Conservation (phyloP, 2,888 invertebrate species). For the Sisyra terminalis region DNA sequence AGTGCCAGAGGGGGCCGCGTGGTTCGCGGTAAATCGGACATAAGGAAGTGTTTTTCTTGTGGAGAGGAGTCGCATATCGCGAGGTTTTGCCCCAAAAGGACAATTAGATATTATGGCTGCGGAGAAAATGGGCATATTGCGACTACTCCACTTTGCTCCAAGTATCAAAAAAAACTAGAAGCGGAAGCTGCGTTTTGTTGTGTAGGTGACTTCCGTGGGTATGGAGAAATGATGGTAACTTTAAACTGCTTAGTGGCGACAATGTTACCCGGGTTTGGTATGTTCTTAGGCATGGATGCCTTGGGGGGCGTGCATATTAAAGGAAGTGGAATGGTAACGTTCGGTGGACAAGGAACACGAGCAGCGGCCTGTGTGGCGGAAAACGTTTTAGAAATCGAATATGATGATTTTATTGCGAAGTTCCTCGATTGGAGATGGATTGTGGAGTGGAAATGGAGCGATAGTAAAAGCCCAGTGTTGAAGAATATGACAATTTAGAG, state of each 20-base stretch:
- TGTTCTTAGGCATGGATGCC: neutral
- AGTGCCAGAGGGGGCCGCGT: neutral
- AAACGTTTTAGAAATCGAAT: neutral
- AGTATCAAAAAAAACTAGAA: neutral
- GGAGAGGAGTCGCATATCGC: neutral
- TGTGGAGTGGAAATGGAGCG: neutral
- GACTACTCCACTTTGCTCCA: neutral
- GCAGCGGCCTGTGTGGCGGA: neutral
- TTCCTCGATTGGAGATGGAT: neutral
- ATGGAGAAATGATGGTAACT: neutral
- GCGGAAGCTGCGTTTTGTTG: neutral
- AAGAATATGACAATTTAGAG: neutral
- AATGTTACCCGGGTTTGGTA: neutral
- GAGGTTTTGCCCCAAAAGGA: neutral
- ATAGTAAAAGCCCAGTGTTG: neutral
- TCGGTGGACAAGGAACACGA: neutral
- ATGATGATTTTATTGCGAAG: neutral
- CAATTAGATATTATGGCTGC: too few species aligned
- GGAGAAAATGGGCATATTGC: neutral
- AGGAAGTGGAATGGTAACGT: neutral
- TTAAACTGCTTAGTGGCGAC: neutral
- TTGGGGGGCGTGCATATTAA: neutral
- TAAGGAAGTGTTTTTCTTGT: neutral
- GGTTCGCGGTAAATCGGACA: neutral
- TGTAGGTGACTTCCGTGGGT: neutral